phyloP scores from a whole-genome alignment of 2,888 invertebrate species.

The Pseudoips prasinana region DNA sequence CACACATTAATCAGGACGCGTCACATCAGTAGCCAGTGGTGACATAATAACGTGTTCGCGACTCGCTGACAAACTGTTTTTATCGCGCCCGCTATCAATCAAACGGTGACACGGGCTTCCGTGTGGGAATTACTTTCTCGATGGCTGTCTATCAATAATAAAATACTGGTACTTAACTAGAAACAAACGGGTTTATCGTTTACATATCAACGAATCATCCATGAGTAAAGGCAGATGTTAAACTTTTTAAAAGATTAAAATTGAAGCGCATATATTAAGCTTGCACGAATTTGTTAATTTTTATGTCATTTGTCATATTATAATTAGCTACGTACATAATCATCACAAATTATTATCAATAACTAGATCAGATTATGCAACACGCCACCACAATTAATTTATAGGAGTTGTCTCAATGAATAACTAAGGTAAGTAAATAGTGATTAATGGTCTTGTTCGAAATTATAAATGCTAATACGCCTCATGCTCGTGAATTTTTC shows the following conservation, averaged over 20 bases:
- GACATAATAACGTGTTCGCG: constrained; percentile 72
- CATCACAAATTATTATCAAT: constrained; percentile 12
- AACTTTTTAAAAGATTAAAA: no score
- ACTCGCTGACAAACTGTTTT: constrained; percentile 65
- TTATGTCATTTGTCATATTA: constrained; percentile 18
- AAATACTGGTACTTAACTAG: constrained; percentile 25
- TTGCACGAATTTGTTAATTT: no score
- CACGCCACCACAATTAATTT: constrained; percentile 29
- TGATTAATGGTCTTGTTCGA: constrained; percentile 58
- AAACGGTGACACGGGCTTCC: constrained; percentile 64
- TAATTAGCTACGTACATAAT: constrained; percentile 1
- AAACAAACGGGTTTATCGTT: constrained; percentile 19
- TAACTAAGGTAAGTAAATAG: constrained; percentile 42
- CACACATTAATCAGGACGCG: constrained; percentile 67
- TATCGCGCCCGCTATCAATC: constrained; percentile 67
- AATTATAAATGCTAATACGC: constrained; percentile 61
- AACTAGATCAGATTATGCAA: constrained; percentile 26
- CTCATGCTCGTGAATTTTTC: constrained; percentile 47
- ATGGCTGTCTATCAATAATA: constrained; percentile 31
- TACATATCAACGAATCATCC: constrained; percentile 12
- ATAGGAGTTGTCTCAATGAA: constrained; percentile 41
- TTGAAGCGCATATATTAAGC: no score
- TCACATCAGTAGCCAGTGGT: constrained; percentile 52
- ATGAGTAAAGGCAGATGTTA: constrained; percentile 7
- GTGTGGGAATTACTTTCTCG: constrained; percentile 62